phyloP scores from a whole-genome alignment of 2,888 invertebrate genomes.

The Heliconius erato region DNA sequence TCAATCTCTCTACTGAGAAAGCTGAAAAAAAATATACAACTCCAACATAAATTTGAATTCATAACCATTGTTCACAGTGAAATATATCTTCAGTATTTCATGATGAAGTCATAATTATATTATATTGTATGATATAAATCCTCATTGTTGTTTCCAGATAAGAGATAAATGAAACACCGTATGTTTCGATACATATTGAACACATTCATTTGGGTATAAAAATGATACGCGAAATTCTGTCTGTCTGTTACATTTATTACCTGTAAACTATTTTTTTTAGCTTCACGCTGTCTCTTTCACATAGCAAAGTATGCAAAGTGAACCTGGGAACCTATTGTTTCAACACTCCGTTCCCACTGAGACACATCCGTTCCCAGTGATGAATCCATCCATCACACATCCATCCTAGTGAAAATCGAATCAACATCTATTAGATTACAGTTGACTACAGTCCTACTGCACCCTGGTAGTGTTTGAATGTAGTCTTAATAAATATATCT shows the following conservation, averaged over 20 bases:
- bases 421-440: neutral
- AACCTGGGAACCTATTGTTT: too few species aligned
- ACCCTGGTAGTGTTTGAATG: neutral
- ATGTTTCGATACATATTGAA: neutral
- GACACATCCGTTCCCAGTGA: too few species aligned
- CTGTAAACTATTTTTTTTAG: too few species aligned
- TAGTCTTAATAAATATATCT: neutral
- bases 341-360: too few species aligned
- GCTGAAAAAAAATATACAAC: neutral
- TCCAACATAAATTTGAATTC: neutral
- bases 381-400: too few species aligned
- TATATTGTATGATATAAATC: constrained; percentile 1
- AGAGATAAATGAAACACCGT: neutral
- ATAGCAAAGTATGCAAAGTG: too few species aligned
- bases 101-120: neutral
- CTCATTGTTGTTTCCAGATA: neutral
- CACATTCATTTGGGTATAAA: neutral
- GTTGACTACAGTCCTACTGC: neutral
- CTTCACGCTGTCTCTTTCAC: too few species aligned
- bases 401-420: neutral
- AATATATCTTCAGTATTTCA: neutral
- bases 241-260: too few species aligned
- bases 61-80: neutral
- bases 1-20: neutral
- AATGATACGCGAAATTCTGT: too few species aligned